Evolutionary conservation across 1,140 invertebrate species (phyloP), one percentile per base, ranked within the genome.

Genomic region (Delia radicum): DNA sequence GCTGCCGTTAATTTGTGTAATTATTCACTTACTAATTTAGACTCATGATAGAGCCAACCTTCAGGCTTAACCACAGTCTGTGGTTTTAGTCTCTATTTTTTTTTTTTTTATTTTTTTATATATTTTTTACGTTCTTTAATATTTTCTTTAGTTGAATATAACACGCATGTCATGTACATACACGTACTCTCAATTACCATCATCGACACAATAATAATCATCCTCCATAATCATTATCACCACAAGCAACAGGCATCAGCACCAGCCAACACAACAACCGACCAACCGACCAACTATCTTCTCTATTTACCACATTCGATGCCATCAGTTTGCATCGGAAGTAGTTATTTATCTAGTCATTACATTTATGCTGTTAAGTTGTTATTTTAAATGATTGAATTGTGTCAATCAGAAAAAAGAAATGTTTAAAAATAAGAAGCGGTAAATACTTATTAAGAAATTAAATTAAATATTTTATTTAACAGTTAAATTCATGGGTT

Each of bases 321-420:
- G n/a, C 5, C 26, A 27, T 65, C 62, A 29, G 27, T 28, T 65
- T 12, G 65, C 65, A 69, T 69, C 65, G 65, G 65, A 69, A 69
- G 65, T 69, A n/a, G n/a, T n/a, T n/a, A 37, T 69, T 69, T 69
- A 69, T 69, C 29, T 69, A 69, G 31, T 69, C 29, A 69, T 69
- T 69, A 55, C 18, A 55, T 69, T 69, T 8, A 69, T 69, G 65
- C 31, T 69, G 65, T 55, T 55, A 55, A 55, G 48, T 55, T 55
- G 48, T 55, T 55, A 55, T 55, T 55, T 55, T 55, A 69, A 69
- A 33, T 69, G 65, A 69, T 69, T 69, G 65, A 69, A 69, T 69
- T 69, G 65, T 69, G 65, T 69, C 65, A 69, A 33, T 33, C 28
- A 67, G 33, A 7, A 37, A 33, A 33, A 12, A 33, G 31, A 33